Evolutionary conservation across 92 coral and sea anemone genomes (phyloP), one percentile per base, ranked within the genome.

Genomic region (Siderastrea siderea): DNA sequence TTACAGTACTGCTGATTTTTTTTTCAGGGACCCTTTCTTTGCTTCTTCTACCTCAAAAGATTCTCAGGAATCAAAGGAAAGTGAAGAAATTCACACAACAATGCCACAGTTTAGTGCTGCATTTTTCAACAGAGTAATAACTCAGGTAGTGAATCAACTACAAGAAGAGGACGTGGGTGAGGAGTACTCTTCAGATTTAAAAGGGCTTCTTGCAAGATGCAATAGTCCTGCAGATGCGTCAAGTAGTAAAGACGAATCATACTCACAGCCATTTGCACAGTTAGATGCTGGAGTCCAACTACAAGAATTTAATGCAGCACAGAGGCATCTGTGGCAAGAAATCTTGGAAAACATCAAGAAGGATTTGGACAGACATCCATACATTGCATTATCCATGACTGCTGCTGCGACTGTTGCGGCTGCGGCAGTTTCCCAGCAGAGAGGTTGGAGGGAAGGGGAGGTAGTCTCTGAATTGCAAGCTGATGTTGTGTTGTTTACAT

Each of bases 361-460:
- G 51, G 98, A 97, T 76, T 70, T 97, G 47, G 98, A 94, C 5
- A 97, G 89, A 87, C 86, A 89, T 77, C 85, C 92, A 15, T 68
- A 78, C 71, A 95, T 95, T 83, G 85, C 96, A 7, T 74, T 95
- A 50, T 97, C 98, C 1, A 72, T 93, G 76, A 88, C 98, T 14
- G 89, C 98, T 2, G 99, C 98, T 6, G 95, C 98, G 26, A 97
- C 97, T 17, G 85, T 97, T 57, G 96, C 96, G 19, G 96, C 99
- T 7, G 98, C 98, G 1, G 98, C 98, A 6, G 92, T 93, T 49
- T 95, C 96, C 59, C 98, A 95, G 80, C 98, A 92, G 55, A 70
- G 91, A 83, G 95, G 91, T 16, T 87, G 86, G 89, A 84, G 79
- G 17, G 93, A 93, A 26, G 71, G 79, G 16, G 66, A 79, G 10